Conservation (phyloP, 2,113 vertebrate genomes). For the Deroptyus accipitrinus region DNA sequence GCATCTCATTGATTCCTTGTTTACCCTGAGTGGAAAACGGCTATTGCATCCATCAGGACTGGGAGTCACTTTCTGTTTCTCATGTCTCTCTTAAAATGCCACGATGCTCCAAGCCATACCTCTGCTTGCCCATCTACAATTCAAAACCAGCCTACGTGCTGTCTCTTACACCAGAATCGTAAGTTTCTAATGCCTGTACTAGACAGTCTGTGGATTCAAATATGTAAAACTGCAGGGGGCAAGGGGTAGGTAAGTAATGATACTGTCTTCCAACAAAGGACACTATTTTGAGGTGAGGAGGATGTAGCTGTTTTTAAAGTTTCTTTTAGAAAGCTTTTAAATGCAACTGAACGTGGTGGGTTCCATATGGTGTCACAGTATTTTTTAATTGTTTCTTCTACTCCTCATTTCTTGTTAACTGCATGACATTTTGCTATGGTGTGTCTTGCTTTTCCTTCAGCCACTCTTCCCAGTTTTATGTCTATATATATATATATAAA, state of each 20-base stretch:
- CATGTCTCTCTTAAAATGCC: background rate
- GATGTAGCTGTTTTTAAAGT: background rate
- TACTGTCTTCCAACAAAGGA: background rate
- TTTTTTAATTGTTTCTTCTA: conserved; percentile 14
- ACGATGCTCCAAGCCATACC: background rate
- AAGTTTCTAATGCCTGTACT: background rate
- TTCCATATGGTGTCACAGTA: background rate
- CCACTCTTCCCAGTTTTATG: background rate
- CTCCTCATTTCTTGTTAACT: background rate
- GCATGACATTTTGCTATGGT: background rate
- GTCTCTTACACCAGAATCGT: background rate
- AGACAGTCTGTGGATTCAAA: background rate
- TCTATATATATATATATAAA: background rate
- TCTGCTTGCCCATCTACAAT: background rate
- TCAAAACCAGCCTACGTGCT: background rate
- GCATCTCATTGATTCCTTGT: background rate
- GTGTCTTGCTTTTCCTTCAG: background rate
- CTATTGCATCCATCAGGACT: background rate
- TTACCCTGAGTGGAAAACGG: background rate
- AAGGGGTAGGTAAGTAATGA: background rate
- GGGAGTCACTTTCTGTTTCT: background rate
- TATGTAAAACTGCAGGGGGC: background rate
- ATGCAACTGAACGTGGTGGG: background rate
- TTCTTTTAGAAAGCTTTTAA: background rate
- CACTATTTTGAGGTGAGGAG: background rate